Evolutionary conservation across 2,888 invertebrate genomes (phyloP).

Genomic region (Leptopilina myrica): DNA sequence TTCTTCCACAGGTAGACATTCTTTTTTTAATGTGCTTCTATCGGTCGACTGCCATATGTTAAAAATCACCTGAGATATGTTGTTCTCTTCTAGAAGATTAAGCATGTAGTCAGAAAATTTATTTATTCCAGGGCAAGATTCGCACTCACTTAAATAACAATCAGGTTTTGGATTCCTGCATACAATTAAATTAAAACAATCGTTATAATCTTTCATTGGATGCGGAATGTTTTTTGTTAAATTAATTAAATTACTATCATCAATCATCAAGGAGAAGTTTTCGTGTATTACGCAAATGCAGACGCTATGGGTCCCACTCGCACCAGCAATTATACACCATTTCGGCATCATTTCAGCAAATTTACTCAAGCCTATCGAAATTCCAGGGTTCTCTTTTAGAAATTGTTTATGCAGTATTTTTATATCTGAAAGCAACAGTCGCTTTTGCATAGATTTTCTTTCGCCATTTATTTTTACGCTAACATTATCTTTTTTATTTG

Average conservation of each 20-base stretch:
- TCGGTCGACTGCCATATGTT: conserved; percentile 43
- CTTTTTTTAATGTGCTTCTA: conserved; percentile 37
- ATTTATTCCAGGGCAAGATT: conserved; percentile 37
- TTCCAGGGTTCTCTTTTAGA: conserved; percentile 29
- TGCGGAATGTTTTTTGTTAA: conserved; percentile 22
- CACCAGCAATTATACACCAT: conserved; percentile 41
- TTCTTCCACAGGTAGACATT: conserved; percentile 38
- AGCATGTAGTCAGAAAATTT: conserved; percentile 37
- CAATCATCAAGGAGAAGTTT: conserved; percentile 43
- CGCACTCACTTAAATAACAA: conserved; percentile 41
- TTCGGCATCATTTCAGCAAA: conserved; percentile 39
- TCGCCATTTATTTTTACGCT: conserved; percentile 20
- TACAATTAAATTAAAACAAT: conserved; percentile 33
- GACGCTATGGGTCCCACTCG: conserved; percentile 40
- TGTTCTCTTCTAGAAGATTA: conserved; percentile 35
- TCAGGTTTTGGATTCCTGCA: conserved; percentile 16
- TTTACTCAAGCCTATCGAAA: conserved; percentile 38
- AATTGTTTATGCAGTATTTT: conserved; percentile 32
- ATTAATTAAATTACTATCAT: conserved; percentile 23
- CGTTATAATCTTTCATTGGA: conserved; percentile 14
- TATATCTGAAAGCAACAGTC: conserved; percentile 38
- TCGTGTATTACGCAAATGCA: conserved; percentile 43
- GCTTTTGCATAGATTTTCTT: conserved; percentile 28
- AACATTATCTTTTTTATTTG: conserved; percentile 25
- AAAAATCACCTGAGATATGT: conserved; percentile 39